These are phyloP conservation scores for Fundulus diaphanus DNA, from an alignment of 2,797 vertebrate species.

Conservation along the genomic window DNA sequence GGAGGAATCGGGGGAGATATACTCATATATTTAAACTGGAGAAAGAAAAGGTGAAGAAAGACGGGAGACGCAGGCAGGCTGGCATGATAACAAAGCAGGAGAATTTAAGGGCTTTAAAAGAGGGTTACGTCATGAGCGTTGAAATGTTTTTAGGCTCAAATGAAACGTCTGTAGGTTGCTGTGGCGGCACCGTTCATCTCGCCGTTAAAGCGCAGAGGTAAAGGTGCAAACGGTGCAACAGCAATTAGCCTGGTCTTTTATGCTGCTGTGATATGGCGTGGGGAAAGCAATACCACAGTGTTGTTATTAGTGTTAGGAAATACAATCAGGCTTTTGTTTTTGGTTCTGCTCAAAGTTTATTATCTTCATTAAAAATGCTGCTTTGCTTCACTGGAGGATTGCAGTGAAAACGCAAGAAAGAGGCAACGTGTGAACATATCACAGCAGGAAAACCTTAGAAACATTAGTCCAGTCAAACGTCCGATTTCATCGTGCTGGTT, in stretches of 20 bases:
- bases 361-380: conserved; percentile 31
- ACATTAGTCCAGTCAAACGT: background rate
- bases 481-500: background rate
- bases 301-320: conserved; percentile 43
- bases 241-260: conserved; percentile 73
- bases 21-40: conserved; percentile 71
- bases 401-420: conserved; percentile 9
- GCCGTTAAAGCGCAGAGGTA: conserved; percentile 57
- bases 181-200: conserved; percentile 48
- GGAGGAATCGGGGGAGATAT: conserved; percentile 36
- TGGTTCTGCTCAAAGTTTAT: conserved; percentile 37
- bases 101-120: conserved; percentile 53
- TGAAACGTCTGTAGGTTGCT: conserved; percentile 74
- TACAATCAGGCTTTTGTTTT: conserved; percentile 57
- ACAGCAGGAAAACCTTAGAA: background rate
- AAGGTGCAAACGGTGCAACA: conserved; percentile 61
- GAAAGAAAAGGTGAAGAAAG: conserved; percentile 46
- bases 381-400: conserved; percentile 2
- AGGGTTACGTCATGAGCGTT: conserved; percentile 50
- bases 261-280: conserved; percentile 54
- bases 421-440: background rate
- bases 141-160: conserved; percentile 66
- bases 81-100: conserved; percentile 45
- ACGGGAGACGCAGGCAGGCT: conserved; percentile 54
- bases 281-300: conserved; percentile 20